Base-by-base conservation (phyloP, 2,113 vertebrate species). In the Ictalurus punctatus region DNA sequence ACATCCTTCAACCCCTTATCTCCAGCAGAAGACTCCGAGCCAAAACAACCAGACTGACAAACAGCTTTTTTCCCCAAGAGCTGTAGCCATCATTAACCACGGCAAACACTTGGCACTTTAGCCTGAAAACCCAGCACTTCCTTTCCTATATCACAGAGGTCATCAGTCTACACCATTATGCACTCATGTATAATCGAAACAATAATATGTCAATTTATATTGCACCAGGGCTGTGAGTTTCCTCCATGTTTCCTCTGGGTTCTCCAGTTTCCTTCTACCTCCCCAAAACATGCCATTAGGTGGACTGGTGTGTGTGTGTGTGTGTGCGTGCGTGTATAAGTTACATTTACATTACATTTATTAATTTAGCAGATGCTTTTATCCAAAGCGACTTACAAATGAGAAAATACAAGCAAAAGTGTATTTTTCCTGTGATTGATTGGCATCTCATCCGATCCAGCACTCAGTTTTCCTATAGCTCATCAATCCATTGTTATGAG, bases 401-500 rank as follows among this genome's bases (percentile, higher is more conserved):
- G 34, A 34, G 34, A 34, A 34, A 34, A 34, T 34, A 34, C 34
- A 34, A 34, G 34, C 34, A 34, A 34, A 34, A 34, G 71, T 25
- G 34, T 74, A 17, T 34, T 34, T 34, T 34, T 34, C 34, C 65
- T 30, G 25, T 65, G 12, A 76, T 76, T 8, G 37, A 76, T 12
- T 44, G 34, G 19, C 9, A 44, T 79, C 23, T 52, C 74, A 48
- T 27, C 44, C 74, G 44, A 78, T 78, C 1, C 40, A 52, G 74
- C 74, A 78, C 17, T 12, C 30, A 71, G 16, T 71, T 71, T 34
- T 34, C 1, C n/a, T 71, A 48, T 54, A 71, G 19, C 17, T 48
- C 74, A 81, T 58, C 54, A 59, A 7, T 13, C 8, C 16, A 63
- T 73, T 52, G 40, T 65, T 86, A 88, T 85, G 59, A 81, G 44